A percentile compares a stretch with the other conserved stretches of the same genome.
Evolutionary conservation across 2,113 vertebrate genomes (phyloP).

Genomic region (Seriola dumerili): DNA sequence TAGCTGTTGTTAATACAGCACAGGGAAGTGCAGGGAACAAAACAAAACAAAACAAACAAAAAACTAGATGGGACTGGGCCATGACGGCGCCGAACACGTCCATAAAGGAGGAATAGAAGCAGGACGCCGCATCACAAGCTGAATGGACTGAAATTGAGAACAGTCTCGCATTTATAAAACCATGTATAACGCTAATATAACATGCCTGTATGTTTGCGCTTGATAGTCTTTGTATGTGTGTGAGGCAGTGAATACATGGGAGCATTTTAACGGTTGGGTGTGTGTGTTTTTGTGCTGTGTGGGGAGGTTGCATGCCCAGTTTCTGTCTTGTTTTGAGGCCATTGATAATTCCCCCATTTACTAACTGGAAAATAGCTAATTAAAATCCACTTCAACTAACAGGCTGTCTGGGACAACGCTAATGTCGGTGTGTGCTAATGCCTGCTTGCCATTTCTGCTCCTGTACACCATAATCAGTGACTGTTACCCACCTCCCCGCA

Average conservation of each 20-base stretch:
- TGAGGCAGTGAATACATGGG: slow-evolving; percentile 10
- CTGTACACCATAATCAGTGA: slow-evolving; percentile 89
- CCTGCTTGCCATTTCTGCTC: slow-evolving; percentile 91
- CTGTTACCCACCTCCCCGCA: slow-evolving; percentile 85
- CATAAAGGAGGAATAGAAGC: slow-evolving; percentile 17
- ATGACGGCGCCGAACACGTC: too few relatives aligned
- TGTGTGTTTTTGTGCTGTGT: slow-evolving; percentile 43
- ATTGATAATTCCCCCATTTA: slow-evolving; percentile 97
- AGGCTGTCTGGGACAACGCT: slow-evolving; percentile 97
- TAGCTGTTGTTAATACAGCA: background rate
- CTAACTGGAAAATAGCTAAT: slow-evolving; percentile 99
- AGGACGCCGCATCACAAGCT: slow-evolving; percentile 41
- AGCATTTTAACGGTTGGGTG: background rate
- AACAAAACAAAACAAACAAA: too few relatives aligned
- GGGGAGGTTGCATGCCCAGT: slow-evolving; percentile 87
- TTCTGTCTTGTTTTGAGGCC: slow-evolving; percentile 93
- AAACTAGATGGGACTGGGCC: too few relatives aligned
- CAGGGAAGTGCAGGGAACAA: background rate
- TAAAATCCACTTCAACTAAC: slow-evolving; percentile 99
- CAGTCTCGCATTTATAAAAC: slow-evolving; percentile 65
- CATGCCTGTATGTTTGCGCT: slow-evolving; percentile 56
- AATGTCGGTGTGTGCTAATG: slow-evolving; percentile 90
- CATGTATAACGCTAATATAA: slow-evolving; percentile 72
- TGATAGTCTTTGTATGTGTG: slow-evolving; percentile 39
- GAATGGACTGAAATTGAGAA: slow-evolving; percentile 49